Conservation (phyloP, 1,140 invertebrate species). For the Drosophila repletoides region DNA sequence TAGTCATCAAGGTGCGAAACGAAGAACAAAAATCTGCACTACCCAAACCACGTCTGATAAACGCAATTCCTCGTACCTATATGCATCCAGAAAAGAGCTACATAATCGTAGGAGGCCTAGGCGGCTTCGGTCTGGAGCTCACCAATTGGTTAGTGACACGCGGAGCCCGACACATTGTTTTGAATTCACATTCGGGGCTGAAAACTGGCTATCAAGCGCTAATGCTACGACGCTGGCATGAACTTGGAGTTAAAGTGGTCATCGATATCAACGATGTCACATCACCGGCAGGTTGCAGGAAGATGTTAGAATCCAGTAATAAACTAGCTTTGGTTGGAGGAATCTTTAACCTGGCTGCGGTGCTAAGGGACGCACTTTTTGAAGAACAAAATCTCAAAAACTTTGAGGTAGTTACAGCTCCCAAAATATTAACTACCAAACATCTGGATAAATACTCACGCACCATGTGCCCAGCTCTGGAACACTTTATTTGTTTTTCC, state of each 20-base stretch:
- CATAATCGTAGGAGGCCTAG: conserved; percentile 93
- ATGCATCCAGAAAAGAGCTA: conserved; percentile 95
- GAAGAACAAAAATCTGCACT: conserved; percentile 86
- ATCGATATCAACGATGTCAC: conserved; percentile 88
- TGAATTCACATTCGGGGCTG: conserved; percentile 94
- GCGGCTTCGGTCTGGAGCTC: conserved; percentile 97
- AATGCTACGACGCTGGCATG: conserved; percentile 89
- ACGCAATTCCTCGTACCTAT: conserved; percentile 91
- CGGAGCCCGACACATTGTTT: conserved; percentile 91
- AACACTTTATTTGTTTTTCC: conserved; percentile 97
- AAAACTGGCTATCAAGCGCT: conserved; percentile 93
- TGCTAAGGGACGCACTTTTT: conserved; percentile 92
- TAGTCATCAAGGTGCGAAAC: conserved; percentile 92
- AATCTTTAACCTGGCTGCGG: conserved; percentile 96
- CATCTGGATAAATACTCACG: conserved; percentile 90
- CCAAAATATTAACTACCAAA: conserved; percentile 92
- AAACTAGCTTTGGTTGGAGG: conserved; percentile 93
- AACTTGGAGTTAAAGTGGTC: conserved; percentile 87
- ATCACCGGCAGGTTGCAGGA: conserved; percentile 86
- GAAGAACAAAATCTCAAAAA: conserved; percentile 92
- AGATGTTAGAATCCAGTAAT: conserved; percentile 87
- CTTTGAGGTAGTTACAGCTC: conserved; percentile 89
- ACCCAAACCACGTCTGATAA: conserved; percentile 85
- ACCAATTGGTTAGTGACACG: conserved; percentile 93
- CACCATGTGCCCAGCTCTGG: conserved; percentile 88